phyloP scores from a whole-genome alignment of 2,888 invertebrate species.

The Drosophila acutilabella region DNA sequence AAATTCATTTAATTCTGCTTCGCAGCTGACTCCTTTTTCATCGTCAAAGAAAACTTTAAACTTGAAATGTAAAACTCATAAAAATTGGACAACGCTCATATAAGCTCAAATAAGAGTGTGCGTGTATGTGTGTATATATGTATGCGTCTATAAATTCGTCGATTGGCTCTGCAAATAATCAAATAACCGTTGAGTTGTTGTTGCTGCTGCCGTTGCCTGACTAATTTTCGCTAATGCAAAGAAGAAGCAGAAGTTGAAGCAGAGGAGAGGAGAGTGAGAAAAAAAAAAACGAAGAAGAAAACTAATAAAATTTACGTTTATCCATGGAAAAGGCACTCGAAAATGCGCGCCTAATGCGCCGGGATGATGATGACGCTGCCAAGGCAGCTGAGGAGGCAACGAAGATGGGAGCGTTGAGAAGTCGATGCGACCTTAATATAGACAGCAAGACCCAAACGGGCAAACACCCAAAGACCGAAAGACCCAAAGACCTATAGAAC shows the following conservation, averaged over 20 bases:
- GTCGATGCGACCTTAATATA: slow-evolving; percentile 70
- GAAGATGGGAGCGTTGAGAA: no score
- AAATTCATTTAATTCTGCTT: not conserved
- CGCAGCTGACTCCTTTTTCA: not conserved
- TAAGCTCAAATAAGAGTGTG: not conserved
- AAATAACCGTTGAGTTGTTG: slow-evolving; percentile 63
- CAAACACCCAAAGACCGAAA: slow-evolving; percentile 10
- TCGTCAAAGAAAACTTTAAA: not conserved
- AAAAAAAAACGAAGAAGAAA: slow-evolving; percentile 39
- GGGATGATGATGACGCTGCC: slow-evolving; percentile 54
- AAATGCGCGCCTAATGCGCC: slow-evolving; percentile 78
- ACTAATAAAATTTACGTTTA: slow-evolving; percentile 81
- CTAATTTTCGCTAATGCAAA: slow-evolving; percentile 80
- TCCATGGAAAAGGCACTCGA: slow-evolving; percentile 78
- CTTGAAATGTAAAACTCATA: slow-evolving; percentile 35
- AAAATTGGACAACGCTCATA: slow-evolving; percentile 12
- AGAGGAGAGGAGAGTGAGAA: not conserved
- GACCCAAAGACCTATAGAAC: slow-evolving; percentile 47
- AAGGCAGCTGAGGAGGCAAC: not conserved
- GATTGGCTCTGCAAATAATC: slow-evolving; percentile 61
- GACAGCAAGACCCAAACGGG: slow-evolving; percentile 46
- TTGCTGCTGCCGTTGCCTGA: slow-evolving; percentile 48
- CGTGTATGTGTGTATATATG: slow-evolving; percentile 2
- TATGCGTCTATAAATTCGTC: slow-evolving; percentile 35
- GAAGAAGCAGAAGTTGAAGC: slow-evolving; percentile 36